Conservation (phyloP, 2,113 vertebrate species). For the Dasyprocta punctata region DNA sequence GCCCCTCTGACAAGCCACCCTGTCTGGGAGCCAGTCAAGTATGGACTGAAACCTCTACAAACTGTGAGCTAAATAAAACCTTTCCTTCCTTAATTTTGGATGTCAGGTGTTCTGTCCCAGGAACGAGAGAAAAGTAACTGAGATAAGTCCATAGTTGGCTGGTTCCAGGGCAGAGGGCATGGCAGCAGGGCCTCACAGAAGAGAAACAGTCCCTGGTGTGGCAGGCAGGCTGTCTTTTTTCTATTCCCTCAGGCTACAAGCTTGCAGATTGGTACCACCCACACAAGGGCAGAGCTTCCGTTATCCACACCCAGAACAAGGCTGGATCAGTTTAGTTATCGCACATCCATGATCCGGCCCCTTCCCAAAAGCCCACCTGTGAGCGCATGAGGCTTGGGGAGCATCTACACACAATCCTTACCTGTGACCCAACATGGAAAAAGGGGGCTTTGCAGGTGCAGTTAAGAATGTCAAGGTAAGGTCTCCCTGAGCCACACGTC, state of each 20-base stretch:
- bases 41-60: no score
- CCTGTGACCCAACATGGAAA: background rate
- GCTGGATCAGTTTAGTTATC: background rate
- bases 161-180: background rate
- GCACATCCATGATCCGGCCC: background rate
- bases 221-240: background rate
- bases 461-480: background rate
- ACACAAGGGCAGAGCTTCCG: background rate
- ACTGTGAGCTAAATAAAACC: no score
- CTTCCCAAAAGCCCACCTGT: background rate
- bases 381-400: background rate
- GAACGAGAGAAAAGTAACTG: no score
- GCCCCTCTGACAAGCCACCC: no score
- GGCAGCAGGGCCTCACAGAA: background rate
- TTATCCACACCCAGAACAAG: background rate
- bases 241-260: background rate
- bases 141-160: background rate
- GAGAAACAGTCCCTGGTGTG: background rate
- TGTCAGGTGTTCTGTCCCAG: no score
- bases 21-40: no score
- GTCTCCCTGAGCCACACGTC: background rate
- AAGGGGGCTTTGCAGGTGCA: background rate
- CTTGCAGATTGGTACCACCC: background rate
- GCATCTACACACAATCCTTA: background rate
- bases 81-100: no score